phyloP scores from a whole-genome alignment of 2,888 invertebrate species.

The Glyphotaelius pellucidus region DNA sequence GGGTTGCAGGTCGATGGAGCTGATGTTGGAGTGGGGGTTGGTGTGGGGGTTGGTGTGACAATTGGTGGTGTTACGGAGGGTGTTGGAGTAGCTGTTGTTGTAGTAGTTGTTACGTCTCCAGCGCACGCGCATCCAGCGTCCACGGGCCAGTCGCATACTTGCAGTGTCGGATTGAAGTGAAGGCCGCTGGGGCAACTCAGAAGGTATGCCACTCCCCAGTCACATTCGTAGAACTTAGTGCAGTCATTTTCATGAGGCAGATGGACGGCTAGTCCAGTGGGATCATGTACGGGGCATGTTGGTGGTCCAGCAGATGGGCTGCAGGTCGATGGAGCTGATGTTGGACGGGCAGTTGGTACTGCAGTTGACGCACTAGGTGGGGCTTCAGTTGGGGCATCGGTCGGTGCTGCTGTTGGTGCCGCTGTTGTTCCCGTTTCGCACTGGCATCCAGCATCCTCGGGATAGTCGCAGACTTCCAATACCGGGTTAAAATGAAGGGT shows the following conservation, averaged over 20 bases:
- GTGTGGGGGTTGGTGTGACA: no score
- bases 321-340: no score
- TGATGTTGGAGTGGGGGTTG: no score
- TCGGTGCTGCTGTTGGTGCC: background rate
- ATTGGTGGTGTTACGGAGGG: no score
- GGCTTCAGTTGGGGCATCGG: background rate
- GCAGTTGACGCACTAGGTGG: conserved; percentile 30
- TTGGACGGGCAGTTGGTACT: background rate
- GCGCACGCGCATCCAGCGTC: background rate
- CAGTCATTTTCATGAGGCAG: no score
- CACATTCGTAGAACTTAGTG: no score
- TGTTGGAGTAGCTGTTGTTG: no score
- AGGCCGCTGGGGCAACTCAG: conserved; percentile 68
- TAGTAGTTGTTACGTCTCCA: no score
- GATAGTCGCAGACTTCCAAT: conserved; percentile 69
- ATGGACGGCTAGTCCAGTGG: no score
- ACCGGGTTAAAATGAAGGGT: conserved; percentile 70
- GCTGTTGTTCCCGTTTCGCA: background rate
- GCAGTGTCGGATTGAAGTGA: conserved; percentile 71
- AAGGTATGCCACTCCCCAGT: conserved; percentile 66
- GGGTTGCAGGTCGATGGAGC: background rate
- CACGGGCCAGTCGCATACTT: conserved; percentile 68
- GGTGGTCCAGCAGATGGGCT: background rate
- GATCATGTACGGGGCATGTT: background rate
- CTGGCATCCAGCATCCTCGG: background rate